Evolutionary conservation across 2,113 vertebrate species (phyloP).

Genomic region (Tiliqua scincoides): DNA sequence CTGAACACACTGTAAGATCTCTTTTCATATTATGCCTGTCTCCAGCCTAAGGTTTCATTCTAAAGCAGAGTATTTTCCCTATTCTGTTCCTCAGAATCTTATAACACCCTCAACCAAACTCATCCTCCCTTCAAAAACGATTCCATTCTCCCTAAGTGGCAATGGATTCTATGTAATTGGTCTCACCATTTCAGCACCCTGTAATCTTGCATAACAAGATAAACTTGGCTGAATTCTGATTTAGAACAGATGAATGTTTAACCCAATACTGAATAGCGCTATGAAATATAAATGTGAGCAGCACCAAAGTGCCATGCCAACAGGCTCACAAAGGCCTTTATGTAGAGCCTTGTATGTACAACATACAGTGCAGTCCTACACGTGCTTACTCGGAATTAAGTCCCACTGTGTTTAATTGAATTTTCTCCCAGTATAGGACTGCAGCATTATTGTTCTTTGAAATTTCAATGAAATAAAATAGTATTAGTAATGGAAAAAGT

Average conservation of each 20-base stretch:
- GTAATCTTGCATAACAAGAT: slow-evolving; percentile 1
- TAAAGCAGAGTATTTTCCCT: not conserved
- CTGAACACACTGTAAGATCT: not conserved
- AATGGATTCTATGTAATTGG: slow-evolving; percentile 40
- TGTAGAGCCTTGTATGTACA: slow-evolving; percentile 39
- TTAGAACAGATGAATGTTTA: slow-evolving; percentile 33
- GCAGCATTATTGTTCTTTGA: too few species aligned
- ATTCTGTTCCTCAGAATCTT: not conserved
- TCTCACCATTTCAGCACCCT: slow-evolving; percentile 26
- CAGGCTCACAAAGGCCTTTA: slow-evolving; percentile 19
- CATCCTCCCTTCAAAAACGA: not conserved
- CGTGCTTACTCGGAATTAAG: too few species aligned
- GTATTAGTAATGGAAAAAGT: too few species aligned
- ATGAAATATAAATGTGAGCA: slow-evolving; percentile 26
- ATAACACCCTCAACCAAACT: not conserved
- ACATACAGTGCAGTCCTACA: not conserved
- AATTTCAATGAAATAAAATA: too few species aligned
- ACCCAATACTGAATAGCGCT: not conserved
- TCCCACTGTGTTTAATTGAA: too few species aligned
- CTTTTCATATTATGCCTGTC: not conserved
- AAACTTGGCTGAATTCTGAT: slow-evolving; percentile 42
- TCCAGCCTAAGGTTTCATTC: not conserved
- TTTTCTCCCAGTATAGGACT: too few species aligned
- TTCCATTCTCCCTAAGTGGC: slow-evolving; percentile 2
- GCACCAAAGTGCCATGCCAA: not conserved